These are phyloP conservation scores for Lissonota sp. DNA, from an alignment of 2,888 invertebrate genomes.

Conservation along the genomic window DNA sequence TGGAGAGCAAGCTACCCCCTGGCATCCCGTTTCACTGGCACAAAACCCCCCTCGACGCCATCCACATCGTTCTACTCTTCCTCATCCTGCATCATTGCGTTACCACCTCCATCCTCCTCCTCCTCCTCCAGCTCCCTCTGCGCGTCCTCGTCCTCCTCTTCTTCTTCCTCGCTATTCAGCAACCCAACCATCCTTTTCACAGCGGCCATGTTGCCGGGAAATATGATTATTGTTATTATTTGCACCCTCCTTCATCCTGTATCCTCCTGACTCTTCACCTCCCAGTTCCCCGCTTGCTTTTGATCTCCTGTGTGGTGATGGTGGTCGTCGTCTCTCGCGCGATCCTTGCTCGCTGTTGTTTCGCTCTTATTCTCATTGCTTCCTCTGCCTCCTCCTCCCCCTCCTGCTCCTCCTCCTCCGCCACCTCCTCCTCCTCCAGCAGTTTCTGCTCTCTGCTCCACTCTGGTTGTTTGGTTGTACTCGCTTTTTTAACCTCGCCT, in stretches of 20 bases:
- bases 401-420: conserved; percentile 47
- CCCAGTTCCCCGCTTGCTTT: conserved; percentile 42
- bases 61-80: conserved; percentile 61
- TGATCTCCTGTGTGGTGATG: conserved; percentile 54
- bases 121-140: neutral
- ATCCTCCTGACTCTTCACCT: conserved; percentile 77
- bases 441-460: conserved; percentile 30
- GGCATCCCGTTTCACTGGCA: conserved; percentile 46
- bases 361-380: conserved; percentile 63
- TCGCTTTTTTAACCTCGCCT: conserved; percentile 49
- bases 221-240: conserved; percentile 84
- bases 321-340: conserved; percentile 55
- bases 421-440: conserved; percentile 35
- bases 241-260: conserved; percentile 80
- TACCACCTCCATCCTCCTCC: conserved; percentile 23
- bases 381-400: conserved; percentile 53
- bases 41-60: conserved; percentile 70
- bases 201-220: conserved; percentile 83
- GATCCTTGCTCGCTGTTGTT: conserved; percentile 61
- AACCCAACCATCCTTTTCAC: conserved; percentile 80
- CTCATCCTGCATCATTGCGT: conserved; percentile 59
- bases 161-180: conserved; percentile 64
- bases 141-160: conserved; percentile 28
- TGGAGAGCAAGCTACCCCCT: conserved; percentile 35
- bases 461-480: conserved; percentile 30